These are phyloP conservation scores for Lepidocyrtinus sp. DNA, from an alignment of 2,888 invertebrate genomes.

Conservation along the genomic window DNA sequence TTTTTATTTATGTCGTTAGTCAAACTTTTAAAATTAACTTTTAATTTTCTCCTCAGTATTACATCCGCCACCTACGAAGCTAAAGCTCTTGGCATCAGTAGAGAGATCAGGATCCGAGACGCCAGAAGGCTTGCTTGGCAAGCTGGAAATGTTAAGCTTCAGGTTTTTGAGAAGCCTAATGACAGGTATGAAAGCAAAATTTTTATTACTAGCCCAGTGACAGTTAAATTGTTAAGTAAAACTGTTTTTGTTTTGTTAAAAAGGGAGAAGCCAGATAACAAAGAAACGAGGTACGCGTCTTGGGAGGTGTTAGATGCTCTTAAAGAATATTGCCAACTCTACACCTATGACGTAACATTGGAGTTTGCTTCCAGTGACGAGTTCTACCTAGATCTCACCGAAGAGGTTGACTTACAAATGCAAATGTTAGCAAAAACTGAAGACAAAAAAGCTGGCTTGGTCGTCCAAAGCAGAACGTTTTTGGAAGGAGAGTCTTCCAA, in stretches of 20 bases:
- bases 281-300: slow-evolving; percentile 27
- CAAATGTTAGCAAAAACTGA: background rate
- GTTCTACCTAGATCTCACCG: slow-evolving; percentile 43
- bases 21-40: too few species aligned
- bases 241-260: background rate
- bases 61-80: slow-evolving; percentile 48
- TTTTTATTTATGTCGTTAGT: too few species aligned
- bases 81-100: slow-evolving; percentile 14
- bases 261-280: slow-evolving; percentile 42
- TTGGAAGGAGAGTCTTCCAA: slow-evolving; percentile 4
- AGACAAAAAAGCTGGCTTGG: too few species aligned
- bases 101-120: background rate
- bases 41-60: slow-evolving; percentile 30
- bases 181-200: slow-evolving; percentile 26
- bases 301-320: slow-evolving; percentile 43
- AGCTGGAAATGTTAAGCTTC: background rate
- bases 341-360: background rate
- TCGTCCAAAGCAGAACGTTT: slow-evolving; percentile 23
- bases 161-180: slow-evolving; percentile 25
- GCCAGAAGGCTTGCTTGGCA: background rate
- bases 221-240: too few species aligned
- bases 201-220: background rate
- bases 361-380: slow-evolving; percentile 49
- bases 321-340: background rate
- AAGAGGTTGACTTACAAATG: slow-evolving; percentile 19